These are phyloP conservation scores for Geotrypetes seraphini DNA, from an alignment of 2,797 vertebrate species.

Conservation along the genomic window DNA sequence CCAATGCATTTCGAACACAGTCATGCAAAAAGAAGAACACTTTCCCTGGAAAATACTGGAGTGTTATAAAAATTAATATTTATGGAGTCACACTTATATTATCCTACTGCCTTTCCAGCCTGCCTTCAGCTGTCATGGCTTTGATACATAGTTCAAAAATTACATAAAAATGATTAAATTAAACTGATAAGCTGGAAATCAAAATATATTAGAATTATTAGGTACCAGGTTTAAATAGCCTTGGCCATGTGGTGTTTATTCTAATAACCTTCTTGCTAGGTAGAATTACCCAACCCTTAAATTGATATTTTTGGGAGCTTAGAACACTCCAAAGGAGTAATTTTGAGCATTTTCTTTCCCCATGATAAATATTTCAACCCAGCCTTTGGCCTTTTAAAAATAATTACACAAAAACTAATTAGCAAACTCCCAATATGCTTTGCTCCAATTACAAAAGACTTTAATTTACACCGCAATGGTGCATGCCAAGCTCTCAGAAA, in stretches of 20 bases:
- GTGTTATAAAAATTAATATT: not conserved
- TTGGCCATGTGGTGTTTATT: not conserved
- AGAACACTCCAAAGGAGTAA: not conserved
- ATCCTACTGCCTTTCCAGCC: not conserved
- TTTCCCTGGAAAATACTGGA: not conserved
- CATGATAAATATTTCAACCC: not conserved
- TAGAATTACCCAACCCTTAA: not conserved
- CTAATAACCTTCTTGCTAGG: not conserved
- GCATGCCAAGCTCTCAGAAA: too few relatives aligned
- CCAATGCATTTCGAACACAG: too few relatives aligned
- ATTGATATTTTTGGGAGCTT: not conserved
- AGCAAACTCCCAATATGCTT: too few relatives aligned
- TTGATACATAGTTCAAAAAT: not conserved
- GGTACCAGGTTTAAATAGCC: not conserved
- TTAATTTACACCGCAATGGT: too few relatives aligned
- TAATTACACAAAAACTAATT: too few relatives aligned
- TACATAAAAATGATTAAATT: slow-evolving; percentile 2
- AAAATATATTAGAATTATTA: not conserved
- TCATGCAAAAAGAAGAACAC: too few relatives aligned
- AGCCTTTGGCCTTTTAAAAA: too few relatives aligned
- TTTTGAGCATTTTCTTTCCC: not conserved
- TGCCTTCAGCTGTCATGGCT: not conserved
- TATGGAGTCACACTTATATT: not conserved
- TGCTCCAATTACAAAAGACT: too few relatives aligned
- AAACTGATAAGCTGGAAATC: slow-evolving; percentile 1